Base-by-base conservation (phyloP, 2,888 invertebrate genomes). In the Sicus ferrugineus region DNA sequence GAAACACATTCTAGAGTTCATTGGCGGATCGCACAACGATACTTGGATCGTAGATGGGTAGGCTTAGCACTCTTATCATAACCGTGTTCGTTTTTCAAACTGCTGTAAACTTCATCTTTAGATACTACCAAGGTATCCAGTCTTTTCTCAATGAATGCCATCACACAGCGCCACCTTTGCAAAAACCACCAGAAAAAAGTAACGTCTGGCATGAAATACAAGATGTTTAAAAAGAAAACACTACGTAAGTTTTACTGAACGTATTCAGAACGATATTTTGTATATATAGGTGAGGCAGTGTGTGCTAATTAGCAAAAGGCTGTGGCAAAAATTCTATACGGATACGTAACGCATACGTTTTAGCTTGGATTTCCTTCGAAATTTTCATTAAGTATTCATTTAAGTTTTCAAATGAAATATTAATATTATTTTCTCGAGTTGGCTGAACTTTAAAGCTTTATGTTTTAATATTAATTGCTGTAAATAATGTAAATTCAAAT, bases 11-110 rank as follows among this genome's bases (percentile, higher is more conserved):
- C 86, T 92, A 26, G 90, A 92, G 79, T 89, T 97, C 83, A 89
- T 91, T 2, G 89, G 90, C 23, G 97, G 97, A 1, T 93, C 94
- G 0, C 97, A 98, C 84, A 97, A 97, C 80, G 96, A 97, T 84
- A 97, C 97, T 0, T 97, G 97, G 97, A 92, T 92, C 71, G 91
- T 93, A 77, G 89, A 91, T 72, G 94, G 93, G 73, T 97, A 95
- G 72, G 74, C 52, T 11, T 26, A 46, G 31, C 52, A 54, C 0
- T 23, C 3, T 42, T 42, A n/a, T 42, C n/a, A 42, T 42, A 16
- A n/a, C 5, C 4, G 5, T 42, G 1, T 42, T 3, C 11, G 42
- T 42, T 16, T 14, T 42, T 42, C 16, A n/a, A 42, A 4, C n/a
- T 7, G 5, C n/a, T 16, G 16, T 9, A 42, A 42, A 42, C n/a